phyloP scores from a whole-genome alignment of 2,113 vertebrate genomes.

The Myodes glareolus region DNA sequence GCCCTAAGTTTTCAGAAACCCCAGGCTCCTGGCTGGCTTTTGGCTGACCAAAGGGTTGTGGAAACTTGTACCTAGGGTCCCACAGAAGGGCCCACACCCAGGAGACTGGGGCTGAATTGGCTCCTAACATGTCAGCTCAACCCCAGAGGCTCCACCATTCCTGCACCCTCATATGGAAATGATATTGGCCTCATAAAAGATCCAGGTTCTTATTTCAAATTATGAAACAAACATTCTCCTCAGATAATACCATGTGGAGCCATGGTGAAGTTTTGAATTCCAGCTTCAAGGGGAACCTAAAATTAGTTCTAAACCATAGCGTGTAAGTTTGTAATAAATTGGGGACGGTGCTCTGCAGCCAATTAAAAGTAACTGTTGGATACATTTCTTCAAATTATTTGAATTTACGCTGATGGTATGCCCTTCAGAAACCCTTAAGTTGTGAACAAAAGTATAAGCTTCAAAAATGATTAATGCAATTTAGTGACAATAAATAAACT shows the following conservation, averaged over 20 bases:
- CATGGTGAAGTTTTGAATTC: constrained; percentile 40
- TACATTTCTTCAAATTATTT: constrained; percentile 9
- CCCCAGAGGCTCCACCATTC: not conserved
- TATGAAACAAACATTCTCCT: constrained; percentile 65
- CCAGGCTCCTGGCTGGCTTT: not conserved
- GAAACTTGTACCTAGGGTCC: not conserved
- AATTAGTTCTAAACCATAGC: constrained; percentile 38
- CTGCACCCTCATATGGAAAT: constrained; percentile 50
- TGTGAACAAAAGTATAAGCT: constrained; percentile 46
- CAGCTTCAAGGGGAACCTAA: constrained; percentile 64
- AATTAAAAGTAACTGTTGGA: constrained; percentile 31
- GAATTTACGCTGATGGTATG: not conserved
- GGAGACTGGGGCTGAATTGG: not conserved
- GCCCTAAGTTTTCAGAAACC: not conserved
- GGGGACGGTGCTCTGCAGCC: not conserved
- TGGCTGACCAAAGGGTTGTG: not conserved
- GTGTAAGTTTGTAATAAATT: not conserved
- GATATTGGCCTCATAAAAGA: not conserved
- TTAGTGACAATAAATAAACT: constrained; percentile 45
- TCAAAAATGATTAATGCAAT: constrained; percentile 60
- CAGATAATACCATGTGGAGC: constrained; percentile 8
- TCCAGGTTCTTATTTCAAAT: constrained; percentile 59
- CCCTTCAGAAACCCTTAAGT: not conserved
- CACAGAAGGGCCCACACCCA: not conserved
- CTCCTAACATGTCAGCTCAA: not conserved